These are phyloP conservation scores for Oegoconia quadripuncta DNA, from an alignment of 2,888 invertebrate genomes.

Conservation along the genomic window DNA sequence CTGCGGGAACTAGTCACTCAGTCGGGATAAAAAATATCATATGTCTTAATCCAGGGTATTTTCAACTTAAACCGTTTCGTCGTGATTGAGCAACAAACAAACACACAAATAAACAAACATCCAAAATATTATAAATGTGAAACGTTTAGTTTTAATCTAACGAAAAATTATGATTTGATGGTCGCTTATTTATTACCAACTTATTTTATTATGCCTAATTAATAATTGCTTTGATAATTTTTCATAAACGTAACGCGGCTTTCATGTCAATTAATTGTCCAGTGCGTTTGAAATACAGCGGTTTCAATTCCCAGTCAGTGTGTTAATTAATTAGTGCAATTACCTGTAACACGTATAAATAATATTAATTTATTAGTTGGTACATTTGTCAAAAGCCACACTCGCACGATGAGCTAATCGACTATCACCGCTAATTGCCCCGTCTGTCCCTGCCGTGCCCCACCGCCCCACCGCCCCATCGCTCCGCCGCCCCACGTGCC, in stretches of 20 bases:
- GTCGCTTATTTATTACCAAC: no score
- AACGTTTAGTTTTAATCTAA: no score
- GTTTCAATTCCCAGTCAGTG: conserved; percentile 8
- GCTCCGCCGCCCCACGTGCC: conserved; percentile 16
- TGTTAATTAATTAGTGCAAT: conserved; percentile 59
- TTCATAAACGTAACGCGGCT: not conserved
- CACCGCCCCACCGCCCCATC: conserved; percentile 29
- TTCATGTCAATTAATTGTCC: not conserved
- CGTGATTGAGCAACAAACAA: no score
- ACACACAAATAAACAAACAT: no score
- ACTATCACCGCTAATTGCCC: conserved; percentile 79
- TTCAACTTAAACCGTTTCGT: no score
- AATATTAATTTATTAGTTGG: conserved; percentile 69
- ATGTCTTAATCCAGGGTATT: no score
- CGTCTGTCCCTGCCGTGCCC: conserved; percentile 34
- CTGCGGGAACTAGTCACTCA: no score
- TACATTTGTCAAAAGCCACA: conserved; percentile 77
- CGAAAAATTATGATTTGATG: no score
- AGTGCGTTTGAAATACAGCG: not conserved
- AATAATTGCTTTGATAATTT: no score
- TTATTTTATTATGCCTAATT: no score
- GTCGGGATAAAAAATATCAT: no score
- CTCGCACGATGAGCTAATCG: conserved; percentile 78
- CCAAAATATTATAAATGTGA: no score
- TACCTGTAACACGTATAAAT: conserved; percentile 58